Conservation (phyloP, 2,888 invertebrate species). For the Latrodectus hesperus region DNA sequence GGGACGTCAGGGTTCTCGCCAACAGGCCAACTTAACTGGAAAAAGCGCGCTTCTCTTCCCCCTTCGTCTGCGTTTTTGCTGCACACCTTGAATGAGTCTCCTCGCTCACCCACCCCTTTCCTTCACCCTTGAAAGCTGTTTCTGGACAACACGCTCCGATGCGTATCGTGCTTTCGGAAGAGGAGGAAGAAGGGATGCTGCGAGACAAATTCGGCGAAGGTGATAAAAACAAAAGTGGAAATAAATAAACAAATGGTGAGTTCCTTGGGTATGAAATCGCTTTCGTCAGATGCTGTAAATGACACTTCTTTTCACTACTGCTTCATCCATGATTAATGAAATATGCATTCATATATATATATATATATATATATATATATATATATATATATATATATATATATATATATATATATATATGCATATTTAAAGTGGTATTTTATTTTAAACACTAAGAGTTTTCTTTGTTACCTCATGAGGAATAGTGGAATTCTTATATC, state of each 20-base stretch:
- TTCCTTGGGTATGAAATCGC: not conserved
- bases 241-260: too few species aligned
- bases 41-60: not conserved
- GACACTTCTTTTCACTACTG: too few species aligned
- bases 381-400: too few species aligned
- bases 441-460: too few species aligned
- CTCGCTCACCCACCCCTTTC: not conserved
- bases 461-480: too few species aligned
- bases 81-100: not conserved
- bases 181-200: conserved; percentile 12
- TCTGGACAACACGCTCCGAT: conserved; percentile 27
- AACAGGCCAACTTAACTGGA: not conserved
- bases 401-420: too few species aligned
- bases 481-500: too few species aligned
- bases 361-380: too few species aligned
- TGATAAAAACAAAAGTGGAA: not conserved
- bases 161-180: conserved; percentile 14
- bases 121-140: not conserved
- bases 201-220: not conserved
- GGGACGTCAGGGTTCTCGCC: not conserved
- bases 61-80: not conserved
- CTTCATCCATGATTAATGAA: too few species aligned
- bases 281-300: not conserved
- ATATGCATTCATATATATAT: too few species aligned
- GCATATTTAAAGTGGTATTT: too few species aligned